Evolutionary conservation across 2,797 vertebrate species (phyloP).

Genomic region (Falco naumanni): DNA sequence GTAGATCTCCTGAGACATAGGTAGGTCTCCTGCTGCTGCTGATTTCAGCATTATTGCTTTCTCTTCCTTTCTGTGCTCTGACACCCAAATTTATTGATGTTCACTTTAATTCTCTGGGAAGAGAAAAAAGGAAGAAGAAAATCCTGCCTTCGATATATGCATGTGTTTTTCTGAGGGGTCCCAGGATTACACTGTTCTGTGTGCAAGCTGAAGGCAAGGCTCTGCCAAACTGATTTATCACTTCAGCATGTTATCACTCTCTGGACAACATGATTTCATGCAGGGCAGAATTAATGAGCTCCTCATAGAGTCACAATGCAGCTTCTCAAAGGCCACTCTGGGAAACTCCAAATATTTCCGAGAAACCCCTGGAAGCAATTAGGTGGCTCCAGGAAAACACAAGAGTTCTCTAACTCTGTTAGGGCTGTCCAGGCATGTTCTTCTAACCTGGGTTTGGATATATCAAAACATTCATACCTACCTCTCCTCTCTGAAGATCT

Average conservation of each 20-base stretch:
- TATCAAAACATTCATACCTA: neutral
- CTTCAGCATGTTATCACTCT: constrained; percentile 39
- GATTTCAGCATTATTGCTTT: constrained; percentile 25
- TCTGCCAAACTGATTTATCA: constrained; percentile 55
- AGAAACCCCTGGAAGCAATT: constrained; percentile 36
- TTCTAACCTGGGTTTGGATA: neutral
- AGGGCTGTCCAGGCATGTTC: neutral
- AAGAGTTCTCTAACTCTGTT: neutral
- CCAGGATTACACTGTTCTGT: neutral
- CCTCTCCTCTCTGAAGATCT: neutral
- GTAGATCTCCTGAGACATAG: neutral
- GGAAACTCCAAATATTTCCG: constrained; percentile 34
- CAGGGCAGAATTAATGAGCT: neutral
- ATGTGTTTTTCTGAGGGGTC: constrained; percentile 9
- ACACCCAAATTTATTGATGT: neutral
- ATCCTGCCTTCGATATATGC: neutral
- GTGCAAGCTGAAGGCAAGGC: constrained; percentile 3
- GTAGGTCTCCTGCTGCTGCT: neutral
- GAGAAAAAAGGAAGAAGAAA: neutral
- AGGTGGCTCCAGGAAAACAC: constrained; percentile 38
- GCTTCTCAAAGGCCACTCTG: constrained; percentile 5
- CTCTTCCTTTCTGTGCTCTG: neutral
- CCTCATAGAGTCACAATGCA: neutral
- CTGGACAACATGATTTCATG: constrained; percentile 36
- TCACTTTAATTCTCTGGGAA: neutral